Evolutionary conservation across 2,113 vertebrate species (phyloP).

Genomic region (Dinomys branickii): DNA sequence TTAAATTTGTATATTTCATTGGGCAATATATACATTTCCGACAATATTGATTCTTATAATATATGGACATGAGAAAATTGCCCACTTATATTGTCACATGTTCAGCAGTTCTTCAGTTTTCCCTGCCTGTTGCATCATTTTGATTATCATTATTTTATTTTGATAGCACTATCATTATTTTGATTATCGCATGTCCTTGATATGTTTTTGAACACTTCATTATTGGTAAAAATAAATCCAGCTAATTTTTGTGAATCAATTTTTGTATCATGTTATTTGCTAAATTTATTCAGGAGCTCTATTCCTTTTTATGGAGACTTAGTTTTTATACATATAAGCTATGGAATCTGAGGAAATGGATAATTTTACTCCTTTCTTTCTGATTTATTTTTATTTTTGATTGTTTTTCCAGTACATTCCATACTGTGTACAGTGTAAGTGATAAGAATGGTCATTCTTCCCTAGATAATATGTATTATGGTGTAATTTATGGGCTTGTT

Average conservation of each 20-base stretch:
- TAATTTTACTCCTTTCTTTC: background rate
- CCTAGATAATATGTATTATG: background rate
- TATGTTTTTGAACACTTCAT: background rate
- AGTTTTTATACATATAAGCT: background rate
- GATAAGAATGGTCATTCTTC: background rate
- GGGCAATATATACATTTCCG: background rate
- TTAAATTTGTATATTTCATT: background rate
- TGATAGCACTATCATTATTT: too few relatives aligned
- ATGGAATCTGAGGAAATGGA: background rate
- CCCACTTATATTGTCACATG: too few relatives aligned
- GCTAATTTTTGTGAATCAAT: background rate
- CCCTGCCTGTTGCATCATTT: background rate
- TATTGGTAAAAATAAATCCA: background rate
- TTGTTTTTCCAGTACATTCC: background rate
- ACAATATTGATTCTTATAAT: background rate
- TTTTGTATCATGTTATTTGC: background rate
- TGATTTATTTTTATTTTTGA: background rate
- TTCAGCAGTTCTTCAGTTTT: too few relatives aligned
- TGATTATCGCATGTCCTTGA: too few relatives aligned
- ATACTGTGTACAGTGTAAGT: background rate
- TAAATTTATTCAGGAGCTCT: background rate
- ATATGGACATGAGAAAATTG: background rate
- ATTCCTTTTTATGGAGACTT: background rate
- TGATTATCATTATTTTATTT: background rate
- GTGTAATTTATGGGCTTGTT: background rate